Conservation (phyloP, 2,113 vertebrate species). For the Strix uralensis region DNA sequence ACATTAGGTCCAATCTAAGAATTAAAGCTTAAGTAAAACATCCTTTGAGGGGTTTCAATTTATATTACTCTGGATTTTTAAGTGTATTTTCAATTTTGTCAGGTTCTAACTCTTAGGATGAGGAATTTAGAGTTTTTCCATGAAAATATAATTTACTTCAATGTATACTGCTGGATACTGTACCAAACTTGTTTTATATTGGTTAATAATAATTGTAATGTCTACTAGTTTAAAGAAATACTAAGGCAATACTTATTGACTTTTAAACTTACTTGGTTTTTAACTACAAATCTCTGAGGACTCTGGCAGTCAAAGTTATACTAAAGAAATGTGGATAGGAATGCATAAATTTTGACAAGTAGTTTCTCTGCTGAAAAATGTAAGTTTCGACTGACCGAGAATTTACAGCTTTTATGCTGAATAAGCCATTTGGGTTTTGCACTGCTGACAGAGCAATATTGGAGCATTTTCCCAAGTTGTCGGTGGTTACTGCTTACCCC, state of each 20-base stretch:
- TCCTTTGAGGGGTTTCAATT: not conserved
- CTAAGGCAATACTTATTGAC: not conserved
- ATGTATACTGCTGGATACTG: not conserved
- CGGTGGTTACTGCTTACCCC: not conserved
- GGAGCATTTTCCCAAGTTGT: not conserved
- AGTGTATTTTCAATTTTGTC: not conserved
- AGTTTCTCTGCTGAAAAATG: not conserved
- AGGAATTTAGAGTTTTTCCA: not conserved
- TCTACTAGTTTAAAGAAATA: not conserved
- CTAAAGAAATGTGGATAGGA: not conserved
- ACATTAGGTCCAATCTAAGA: not conserved
- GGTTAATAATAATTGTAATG: not conserved
- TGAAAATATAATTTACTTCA: not conserved
- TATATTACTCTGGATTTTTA: not conserved
- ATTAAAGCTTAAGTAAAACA: not conserved
- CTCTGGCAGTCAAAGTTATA: not conserved
- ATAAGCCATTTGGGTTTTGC: not conserved
- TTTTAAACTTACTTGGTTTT: not conserved
- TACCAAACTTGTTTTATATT: not conserved
- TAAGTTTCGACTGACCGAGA: not conserved
- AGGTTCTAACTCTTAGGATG: not conserved
- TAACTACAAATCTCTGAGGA: not conserved
- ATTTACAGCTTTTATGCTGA: not conserved
- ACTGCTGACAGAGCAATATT: not conserved
- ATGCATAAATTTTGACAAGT: not conserved